These are phyloP conservation scores for Mythimna vitellina DNA, from an alignment of 2,888 invertebrate species.

Conservation along the genomic window DNA sequence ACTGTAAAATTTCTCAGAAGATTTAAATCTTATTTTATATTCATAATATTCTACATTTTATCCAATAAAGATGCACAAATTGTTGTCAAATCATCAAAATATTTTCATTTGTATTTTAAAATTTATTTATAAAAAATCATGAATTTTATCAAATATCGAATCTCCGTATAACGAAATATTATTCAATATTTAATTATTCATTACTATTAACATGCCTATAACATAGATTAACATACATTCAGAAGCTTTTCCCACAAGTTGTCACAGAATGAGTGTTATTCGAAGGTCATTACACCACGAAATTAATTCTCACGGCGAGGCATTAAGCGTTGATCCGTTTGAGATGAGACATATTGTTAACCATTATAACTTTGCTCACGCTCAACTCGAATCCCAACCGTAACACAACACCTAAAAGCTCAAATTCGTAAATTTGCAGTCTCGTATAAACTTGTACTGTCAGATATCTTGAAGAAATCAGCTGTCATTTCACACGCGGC, in stretches of 20 bases:
- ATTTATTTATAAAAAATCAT: slow-evolving; percentile 46
- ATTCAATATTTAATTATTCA: slow-evolving; percentile 56
- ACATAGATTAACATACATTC: slow-evolving; percentile 69
- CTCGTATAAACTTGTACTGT: slow-evolving; percentile 60
- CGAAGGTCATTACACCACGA: slow-evolving; percentile 84
- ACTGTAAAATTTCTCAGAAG: slow-evolving; percentile 6
- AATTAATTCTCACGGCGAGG: slow-evolving; percentile 87
- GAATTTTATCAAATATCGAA: slow-evolving; percentile 27
- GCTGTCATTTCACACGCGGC: slow-evolving; percentile 86
- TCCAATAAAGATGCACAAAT: slow-evolving; percentile 14
- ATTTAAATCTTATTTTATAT: not conserved
- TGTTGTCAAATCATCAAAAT: slow-evolving; percentile 31
- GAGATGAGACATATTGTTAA: slow-evolving; percentile 79
- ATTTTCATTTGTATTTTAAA: slow-evolving; percentile 31
- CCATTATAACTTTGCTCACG: slow-evolving; percentile 61
- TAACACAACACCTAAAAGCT: slow-evolving; percentile 61
- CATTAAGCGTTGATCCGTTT: slow-evolving; percentile 81
- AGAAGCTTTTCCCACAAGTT: slow-evolving; percentile 77
- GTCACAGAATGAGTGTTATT: slow-evolving; percentile 78
- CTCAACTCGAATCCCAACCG: slow-evolving; percentile 55
- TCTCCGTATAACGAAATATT: slow-evolving; percentile 28
- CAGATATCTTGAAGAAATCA: slow-evolving; percentile 80
- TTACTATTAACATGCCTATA: slow-evolving; percentile 61
- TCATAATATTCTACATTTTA: not conserved
- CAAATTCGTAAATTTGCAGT: slow-evolving; percentile 23